Evolutionary conservation across 2,797 vertebrate species (phyloP).

Genomic region (Diceros bicornis): DNA sequence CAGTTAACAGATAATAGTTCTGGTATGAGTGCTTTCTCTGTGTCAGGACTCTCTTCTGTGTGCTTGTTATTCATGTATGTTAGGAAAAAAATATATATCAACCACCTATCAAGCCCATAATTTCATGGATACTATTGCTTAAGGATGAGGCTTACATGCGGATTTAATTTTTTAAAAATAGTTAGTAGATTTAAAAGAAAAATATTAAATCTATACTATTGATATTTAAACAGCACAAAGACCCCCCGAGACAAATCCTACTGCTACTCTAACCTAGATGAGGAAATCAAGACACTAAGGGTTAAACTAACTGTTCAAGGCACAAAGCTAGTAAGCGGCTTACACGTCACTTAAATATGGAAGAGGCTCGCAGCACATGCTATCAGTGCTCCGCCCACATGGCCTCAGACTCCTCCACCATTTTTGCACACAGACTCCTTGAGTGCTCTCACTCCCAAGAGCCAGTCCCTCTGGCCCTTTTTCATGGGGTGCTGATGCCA

Average conservation of each 20-base stretch:
- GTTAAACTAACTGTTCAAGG: not conserved
- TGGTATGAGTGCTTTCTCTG: not conserved
- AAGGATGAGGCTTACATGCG: not conserved
- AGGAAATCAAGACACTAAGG: not conserved
- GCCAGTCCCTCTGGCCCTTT: not conserved
- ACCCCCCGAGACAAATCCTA: not conserved
- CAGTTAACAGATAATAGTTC: not conserved
- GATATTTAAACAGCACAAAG: not conserved
- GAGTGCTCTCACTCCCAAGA: not conserved
- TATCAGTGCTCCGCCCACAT: too few relatives aligned
- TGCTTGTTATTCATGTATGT: not conserved
- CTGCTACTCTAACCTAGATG: not conserved
- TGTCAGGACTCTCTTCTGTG: not conserved
- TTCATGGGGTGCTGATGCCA: not conserved
- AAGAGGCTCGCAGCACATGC: not conserved
- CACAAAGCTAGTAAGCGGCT: not conserved
- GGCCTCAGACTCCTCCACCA: not conserved
- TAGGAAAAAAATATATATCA: not conserved
- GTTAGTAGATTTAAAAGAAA: not conserved
- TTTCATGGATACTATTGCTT: not conserved
- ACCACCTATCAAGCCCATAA: not conserved
- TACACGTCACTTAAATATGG: not conserved
- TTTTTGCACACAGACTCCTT: not conserved
- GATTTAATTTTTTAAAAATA: not conserved
- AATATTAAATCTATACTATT: not conserved